Evolutionary conservation across 35 echinoderm and acorn worm genomes (phyloP), one percentile per base, ranked within the genome.

Genomic region (Stichopus chloronotus): DNA sequence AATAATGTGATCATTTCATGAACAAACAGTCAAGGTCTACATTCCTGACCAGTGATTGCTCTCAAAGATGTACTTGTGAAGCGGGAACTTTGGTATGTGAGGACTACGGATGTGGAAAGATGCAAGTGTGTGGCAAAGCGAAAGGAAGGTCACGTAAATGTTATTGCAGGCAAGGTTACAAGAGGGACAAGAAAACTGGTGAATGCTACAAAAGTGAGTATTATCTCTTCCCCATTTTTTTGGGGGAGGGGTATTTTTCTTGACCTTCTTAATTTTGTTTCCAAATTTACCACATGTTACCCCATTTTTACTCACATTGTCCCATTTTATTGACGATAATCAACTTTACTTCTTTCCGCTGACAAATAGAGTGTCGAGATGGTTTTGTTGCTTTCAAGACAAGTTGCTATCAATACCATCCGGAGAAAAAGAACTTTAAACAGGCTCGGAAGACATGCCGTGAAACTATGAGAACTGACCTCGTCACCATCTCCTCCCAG

Each of bases 141-240:
- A 56, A 23, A 2, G 22, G 52, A 85, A 53, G 52, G 5, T 21
- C 82, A 3, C 82, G 82, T 59, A 53, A 30, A 2, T 85, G 82
- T 58, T 58, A 85, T 16, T 85, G 82, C 57, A 85, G 58, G 56
- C 58, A 58, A 20, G 82, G 82, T 6, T 85, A 85, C 17, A 8
- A 58, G 2, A 85, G 24, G 52, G 82, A 85, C 82, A 58, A 58
- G 17, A 14, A 74, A 74, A 58, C 6, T 58, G 9, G 52, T 0
- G n/a, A 85, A 58, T 85, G 82, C 16, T 85, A 85, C 55, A 85
- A 85, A 85, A 85, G 82, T 85, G 58, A 85, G 52, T 55, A 74
- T 17, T 8, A 84, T 53, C 17, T 12, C 76, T 78, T 78, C 9
- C 24, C 6, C 6, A 76, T 76, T 76, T 7, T 76, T 76, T 8